Evolutionary conservation across 2,888 invertebrate genomes (phyloP), one percentile per base, ranked within the genome.

Genomic region (Pollenia griseotomentosa): DNA sequence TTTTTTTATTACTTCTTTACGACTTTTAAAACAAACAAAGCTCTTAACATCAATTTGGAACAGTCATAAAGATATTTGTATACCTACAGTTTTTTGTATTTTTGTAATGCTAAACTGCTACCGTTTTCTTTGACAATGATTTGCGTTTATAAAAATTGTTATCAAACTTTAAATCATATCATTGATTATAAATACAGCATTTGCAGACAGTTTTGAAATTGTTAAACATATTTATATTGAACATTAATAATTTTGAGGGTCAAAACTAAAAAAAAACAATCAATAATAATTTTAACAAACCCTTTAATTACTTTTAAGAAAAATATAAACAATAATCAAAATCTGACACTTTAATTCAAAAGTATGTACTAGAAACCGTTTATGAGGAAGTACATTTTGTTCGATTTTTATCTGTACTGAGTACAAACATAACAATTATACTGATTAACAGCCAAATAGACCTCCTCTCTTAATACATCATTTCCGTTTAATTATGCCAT

Each of bases 351-450:
- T 23, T 23, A 23, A 23, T 23, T 23, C 23, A 23, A 23, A 23
- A 23, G 2, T n/a, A n/a, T n/a, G n/a, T 23, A 33, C 16, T n/a
- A 48, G 16, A 4, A 33, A 46, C 46, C 59, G 12, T 46, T 70
- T 59, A 75, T 51, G 51, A 63, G 74, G 74, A 74, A 74, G 74
- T 74, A 61, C 61, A 48, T 33, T 33, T 33, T 33, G 33, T 33
- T 6, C 33, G 33, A 33, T 33, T 33, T 48, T 57, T 46, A 74
- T 40, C 6, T 14, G 53, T 40, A 53, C 11, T 51, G 33, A 33
- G 33, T 6, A 33, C 16, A 33, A 70, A 4, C n/a, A 48, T 51
- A 51, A 51, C 11, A 48, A 33, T 33, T 9, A 51, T 6, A 44
- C 11, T 8, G 14, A 0, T 51, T 16, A 19, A 48, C 42, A 40